Conservation (phyloP, 2,113 vertebrate species). For the Gymnogyps californianus region DNA sequence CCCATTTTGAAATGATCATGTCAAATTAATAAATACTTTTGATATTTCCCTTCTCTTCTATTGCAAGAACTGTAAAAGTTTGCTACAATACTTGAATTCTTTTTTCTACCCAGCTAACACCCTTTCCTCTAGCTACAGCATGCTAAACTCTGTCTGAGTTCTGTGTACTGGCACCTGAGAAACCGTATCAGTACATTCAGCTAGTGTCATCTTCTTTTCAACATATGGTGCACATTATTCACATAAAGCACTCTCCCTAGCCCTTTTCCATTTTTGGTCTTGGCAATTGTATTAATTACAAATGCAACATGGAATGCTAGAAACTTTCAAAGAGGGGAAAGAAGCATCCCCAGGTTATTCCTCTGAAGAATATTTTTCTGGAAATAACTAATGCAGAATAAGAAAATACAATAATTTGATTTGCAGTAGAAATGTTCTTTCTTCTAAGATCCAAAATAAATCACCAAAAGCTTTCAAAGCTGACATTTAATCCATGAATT, state of each 20-base stretch:
- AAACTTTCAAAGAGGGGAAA: background rate
- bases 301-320: background rate
- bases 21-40: background rate
- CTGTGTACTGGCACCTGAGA: background rate
- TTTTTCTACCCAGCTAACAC: background rate
- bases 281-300: constrained; percentile 13
- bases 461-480: constrained; percentile 70
- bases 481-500: constrained; percentile 76
- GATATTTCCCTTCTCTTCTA: background rate
- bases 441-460: constrained; percentile 71
- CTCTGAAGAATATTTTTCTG: constrained; percentile 57
- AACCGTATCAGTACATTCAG: background rate
- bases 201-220: background rate
- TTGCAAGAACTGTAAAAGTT: background rate
- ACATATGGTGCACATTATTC: background rate
- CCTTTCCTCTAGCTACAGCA: background rate
- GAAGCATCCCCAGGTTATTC: background rate
- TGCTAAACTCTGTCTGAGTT: background rate
- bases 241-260: background rate
- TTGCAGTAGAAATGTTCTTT: constrained; percentile 67
- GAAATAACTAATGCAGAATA: constrained; percentile 60
- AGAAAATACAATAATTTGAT: constrained; percentile 72
- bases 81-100: background rate
- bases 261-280: background rate
- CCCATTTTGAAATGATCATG: background rate